Evolutionary conservation across 2,797 vertebrate species (phyloP), one percentile per base, ranked within the genome.

Genomic region (Coregonus suidteri): DNA sequence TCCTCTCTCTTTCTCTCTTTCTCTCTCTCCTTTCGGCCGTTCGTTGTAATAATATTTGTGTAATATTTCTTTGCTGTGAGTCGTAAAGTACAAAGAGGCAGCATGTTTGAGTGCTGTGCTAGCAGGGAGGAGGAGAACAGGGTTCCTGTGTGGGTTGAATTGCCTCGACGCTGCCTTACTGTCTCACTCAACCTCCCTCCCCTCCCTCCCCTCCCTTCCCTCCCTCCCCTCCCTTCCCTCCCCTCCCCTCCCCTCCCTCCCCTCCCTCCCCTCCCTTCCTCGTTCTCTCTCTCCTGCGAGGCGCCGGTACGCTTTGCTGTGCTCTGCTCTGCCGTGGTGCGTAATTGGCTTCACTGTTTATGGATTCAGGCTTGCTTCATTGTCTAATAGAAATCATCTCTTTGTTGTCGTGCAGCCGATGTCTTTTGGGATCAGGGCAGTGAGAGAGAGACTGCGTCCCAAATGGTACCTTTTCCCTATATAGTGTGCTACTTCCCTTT

Each of bases 291-390:
- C 73, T 73, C 47, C 4, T n/a, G 79, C 86, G 88, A 90, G 86
- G 54, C 67, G 25, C 71, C 88, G 86, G 81, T 84, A 3, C 7
- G n/a, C n/a, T 7, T 0, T 59, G 54, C 54, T 59, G 2, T n/a
- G 54, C 54, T n/a, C 16, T 59, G 54, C 54, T 59, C 2, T 59
- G 56, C 56, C 7, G 18, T 59, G 56, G 79, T 80, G 87, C 82
- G 84, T 91, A 93, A 93, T 91, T 92, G 91, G 87, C 88, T 88
- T 78, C 81, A 73, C 77, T 90, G 88, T 91, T 91, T 90, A 87
- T 83, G 81, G 86, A 91, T 92, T 90, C 88, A 74, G 86, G 31
- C 37, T 88, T 84, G 88, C 85, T 59, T 87, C 87, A 80, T 91
- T 76, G 75, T 84, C 82, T 87, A 86, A 89, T 87, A 89, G 84